phyloP scores from a whole-genome alignment of 2,797 vertebrate genomes.

The Aphelocoma californica region DNA sequence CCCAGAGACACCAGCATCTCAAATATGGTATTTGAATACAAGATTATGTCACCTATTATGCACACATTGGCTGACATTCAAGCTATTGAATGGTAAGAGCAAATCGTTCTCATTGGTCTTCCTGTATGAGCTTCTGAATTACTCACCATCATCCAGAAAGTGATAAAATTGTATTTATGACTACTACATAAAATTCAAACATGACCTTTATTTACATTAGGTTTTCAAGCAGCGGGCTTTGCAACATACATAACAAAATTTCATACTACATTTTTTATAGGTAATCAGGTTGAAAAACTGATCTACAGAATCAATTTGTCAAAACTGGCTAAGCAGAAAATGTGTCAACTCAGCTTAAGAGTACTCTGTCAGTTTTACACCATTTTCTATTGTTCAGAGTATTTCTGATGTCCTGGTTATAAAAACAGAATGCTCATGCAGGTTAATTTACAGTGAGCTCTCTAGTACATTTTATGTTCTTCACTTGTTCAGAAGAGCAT shows the following conservation, averaged over 20 bases:
- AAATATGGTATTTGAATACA: neutral
- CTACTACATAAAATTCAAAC: slow-evolving; percentile 48
- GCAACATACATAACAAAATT: slow-evolving; percentile 39
- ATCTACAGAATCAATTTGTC: slow-evolving; percentile 27
- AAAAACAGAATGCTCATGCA: slow-evolving; percentile 29
- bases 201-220: slow-evolving; percentile 55
- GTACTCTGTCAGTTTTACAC: slow-evolving; percentile 11
- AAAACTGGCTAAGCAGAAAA: slow-evolving; percentile 40
- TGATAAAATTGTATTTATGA: neutral
- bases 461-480: slow-evolving; percentile 5
- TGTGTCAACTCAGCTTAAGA: neutral
- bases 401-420: slow-evolving; percentile 28
- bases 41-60: neutral
- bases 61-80: neutral
- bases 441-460: slow-evolving; percentile 18
- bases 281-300: slow-evolving; percentile 36
- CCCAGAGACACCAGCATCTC: neutral
- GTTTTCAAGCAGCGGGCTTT: slow-evolving; percentile 16
- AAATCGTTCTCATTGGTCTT: neutral
- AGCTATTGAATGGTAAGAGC: neutral
- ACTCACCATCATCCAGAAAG: neutral
- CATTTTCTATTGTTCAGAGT: neutral
- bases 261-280: slow-evolving; percentile 37
- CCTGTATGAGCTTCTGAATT: neutral
- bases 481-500: neutral